phyloP scores from a whole-genome alignment of 2,888 invertebrate species.

The Geophilus truncorum region DNA sequence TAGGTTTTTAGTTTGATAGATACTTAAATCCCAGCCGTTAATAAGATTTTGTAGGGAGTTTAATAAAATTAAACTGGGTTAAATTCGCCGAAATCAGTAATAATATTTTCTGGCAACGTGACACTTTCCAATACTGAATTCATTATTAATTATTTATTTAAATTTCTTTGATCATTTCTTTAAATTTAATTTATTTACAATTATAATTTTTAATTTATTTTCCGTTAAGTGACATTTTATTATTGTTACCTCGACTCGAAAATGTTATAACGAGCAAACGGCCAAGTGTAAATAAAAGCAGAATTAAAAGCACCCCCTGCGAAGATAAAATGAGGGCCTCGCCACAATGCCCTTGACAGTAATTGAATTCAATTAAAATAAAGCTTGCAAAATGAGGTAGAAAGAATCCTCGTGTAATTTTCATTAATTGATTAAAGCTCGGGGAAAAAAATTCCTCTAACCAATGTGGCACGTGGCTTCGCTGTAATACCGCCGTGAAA shows the following conservation, averaged over 20 bases:
- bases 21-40: background rate
- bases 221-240: background rate
- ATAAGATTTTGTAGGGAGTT: background rate
- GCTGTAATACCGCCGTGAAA: too few species aligned
- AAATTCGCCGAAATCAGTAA: background rate
- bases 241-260: background rate
- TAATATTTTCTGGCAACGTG: too few species aligned
- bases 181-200: background rate
- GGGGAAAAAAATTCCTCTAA: background rate
- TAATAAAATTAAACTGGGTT: background rate
- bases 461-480: too few species aligned
- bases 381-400: background rate
- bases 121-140: too few species aligned
- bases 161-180: background rate
- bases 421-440: background rate
- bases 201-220: too few species aligned
- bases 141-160: too few species aligned
- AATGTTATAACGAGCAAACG: background rate
- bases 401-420: background rate
- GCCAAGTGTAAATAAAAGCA: background rate
- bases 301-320: background rate
- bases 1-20: conserved; percentile 10
- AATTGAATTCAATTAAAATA: conserved; percentile 27
- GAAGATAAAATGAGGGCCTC: background rate
- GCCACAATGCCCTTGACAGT: conserved; percentile 13